Evolutionary conservation across 2,113 vertebrate genomes (phyloP).

Genomic region (Merops nubicus): DNA sequence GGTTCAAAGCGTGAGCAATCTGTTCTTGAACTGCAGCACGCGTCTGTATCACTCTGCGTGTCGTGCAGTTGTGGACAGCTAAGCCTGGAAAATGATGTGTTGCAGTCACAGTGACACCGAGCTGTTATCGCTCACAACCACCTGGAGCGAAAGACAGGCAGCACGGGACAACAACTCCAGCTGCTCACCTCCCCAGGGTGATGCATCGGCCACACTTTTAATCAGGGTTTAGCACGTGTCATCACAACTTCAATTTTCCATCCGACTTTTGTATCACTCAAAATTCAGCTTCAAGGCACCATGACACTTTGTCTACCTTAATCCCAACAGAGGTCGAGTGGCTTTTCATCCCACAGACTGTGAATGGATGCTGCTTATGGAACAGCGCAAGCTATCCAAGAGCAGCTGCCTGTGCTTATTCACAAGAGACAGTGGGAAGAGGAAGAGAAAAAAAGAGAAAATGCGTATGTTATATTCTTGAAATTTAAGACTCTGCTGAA

Average conservation of each 20-base stretch:
- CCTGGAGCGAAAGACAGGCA: background rate
- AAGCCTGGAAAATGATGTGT: background rate
- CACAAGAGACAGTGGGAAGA: background rate
- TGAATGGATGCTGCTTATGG: background rate
- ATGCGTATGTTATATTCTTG: fast-evolving
- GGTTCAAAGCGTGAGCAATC: background rate
- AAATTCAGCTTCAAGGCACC: background rate
- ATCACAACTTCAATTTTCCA: background rate
- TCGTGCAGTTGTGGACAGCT: background rate
- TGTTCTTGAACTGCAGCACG: background rate
- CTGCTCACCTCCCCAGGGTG: background rate
- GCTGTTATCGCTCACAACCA: background rate
- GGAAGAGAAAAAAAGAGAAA: background rate
- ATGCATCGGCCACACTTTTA: background rate
- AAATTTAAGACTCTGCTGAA: background rate
- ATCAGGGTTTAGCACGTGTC: background rate
- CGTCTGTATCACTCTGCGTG: background rate
- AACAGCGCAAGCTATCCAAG: background rate
- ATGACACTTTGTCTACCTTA: background rate
- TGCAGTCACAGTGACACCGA: background rate
- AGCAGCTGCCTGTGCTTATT: background rate
- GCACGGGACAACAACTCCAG: background rate
- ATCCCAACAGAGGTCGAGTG: background rate
- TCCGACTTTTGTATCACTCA: background rate
- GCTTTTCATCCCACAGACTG: background rate